A percentile compares a stretch with the other conserved stretches of the same genome.
phyloP scores from a whole-genome alignment of 1,140 invertebrate species.

The Idris sp. region DNA sequence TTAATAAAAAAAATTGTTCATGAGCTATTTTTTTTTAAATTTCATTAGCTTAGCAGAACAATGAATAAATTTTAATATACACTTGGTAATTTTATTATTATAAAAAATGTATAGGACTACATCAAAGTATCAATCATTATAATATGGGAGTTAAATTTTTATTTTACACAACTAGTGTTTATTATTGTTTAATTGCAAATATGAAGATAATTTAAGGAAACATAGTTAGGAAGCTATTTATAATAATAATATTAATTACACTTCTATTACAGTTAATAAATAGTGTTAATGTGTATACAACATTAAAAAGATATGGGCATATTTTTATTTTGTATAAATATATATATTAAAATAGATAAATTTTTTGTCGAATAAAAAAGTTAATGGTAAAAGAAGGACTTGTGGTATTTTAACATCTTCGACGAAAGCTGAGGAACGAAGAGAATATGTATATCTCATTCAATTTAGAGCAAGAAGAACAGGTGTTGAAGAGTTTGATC shows the following conservation, averaged over 20 bases:
- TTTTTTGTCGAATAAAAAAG: slow-evolving; percentile 34
- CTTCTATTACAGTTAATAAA: slow-evolving; percentile 6
- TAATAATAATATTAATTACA: slow-evolving; percentile 1
- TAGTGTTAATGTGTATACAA: slow-evolving; percentile 21
- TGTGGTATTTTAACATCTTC: slow-evolving; percentile 69
- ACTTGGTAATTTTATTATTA: too few species aligned
- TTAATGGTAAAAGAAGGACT: slow-evolving; percentile 41
- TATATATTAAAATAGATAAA: slow-evolving; percentile 25
- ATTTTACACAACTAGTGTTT: slow-evolving; percentile 39
- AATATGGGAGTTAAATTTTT: too few species aligned
- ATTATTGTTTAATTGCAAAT: slow-evolving; percentile 13
- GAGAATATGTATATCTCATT: slow-evolving; percentile 68
- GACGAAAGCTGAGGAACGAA: slow-evolving; percentile 72
- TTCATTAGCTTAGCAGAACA: slow-evolving; percentile 5
- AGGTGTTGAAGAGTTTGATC: slow-evolving; percentile 70
- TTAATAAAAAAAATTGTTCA: too few species aligned
- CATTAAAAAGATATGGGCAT: slow-evolving; percentile 18
- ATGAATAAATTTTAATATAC: slow-evolving; percentile 14
- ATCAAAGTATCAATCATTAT: too few species aligned
- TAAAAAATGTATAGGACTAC: too few species aligned
- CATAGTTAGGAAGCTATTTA: too few species aligned
- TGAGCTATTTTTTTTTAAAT: too few species aligned
- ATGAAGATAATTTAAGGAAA: slow-evolving; percentile 3
- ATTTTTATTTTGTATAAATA: slow-evolving; percentile 9
- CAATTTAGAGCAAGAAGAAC: slow-evolving; percentile 70